phyloP scores from a whole-genome alignment of 2,797 vertebrate species.

The Silurus lanzhouensis region DNA sequence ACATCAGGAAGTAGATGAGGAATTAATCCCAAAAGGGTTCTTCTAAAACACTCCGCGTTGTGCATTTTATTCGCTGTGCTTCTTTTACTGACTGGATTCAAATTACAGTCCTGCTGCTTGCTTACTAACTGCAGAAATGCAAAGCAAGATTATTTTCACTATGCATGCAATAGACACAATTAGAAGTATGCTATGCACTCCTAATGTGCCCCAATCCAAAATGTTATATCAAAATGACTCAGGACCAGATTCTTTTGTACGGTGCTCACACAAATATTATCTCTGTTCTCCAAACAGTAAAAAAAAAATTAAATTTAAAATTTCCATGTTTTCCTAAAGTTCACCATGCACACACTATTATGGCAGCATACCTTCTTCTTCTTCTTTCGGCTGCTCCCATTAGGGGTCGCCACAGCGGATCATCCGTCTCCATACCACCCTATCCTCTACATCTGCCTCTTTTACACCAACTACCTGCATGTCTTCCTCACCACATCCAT shows the following conservation, averaged over 20 bases:
- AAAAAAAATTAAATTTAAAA: background rate
- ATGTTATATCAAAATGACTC: background rate
- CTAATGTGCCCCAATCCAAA: background rate
- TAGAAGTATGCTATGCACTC: background rate
- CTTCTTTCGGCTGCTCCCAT: too few relatives aligned
- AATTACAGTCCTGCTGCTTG: background rate
- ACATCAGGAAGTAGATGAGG: background rate
- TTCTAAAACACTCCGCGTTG: background rate
- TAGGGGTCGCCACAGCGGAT: too few relatives aligned
- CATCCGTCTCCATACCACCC: too few relatives aligned
- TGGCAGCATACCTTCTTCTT: background rate
- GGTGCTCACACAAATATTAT: background rate
- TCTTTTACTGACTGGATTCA: slow-evolving; percentile 14
- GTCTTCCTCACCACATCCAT: too few relatives aligned
- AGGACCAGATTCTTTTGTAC: background rate
- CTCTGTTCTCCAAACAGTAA: background rate
- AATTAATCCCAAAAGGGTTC: slow-evolving; percentile 7
- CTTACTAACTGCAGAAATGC: background rate
- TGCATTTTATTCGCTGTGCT: background rate
- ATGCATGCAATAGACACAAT: background rate
- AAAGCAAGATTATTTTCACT: background rate
- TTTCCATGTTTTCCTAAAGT: background rate
- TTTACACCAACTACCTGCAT: too few relatives aligned
- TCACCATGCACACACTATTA: background rate
- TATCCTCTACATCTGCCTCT: too few relatives aligned